phyloP scores from a whole-genome alignment of 2,888 invertebrate genomes.

The Nemotelus nigrinus region DNA sequence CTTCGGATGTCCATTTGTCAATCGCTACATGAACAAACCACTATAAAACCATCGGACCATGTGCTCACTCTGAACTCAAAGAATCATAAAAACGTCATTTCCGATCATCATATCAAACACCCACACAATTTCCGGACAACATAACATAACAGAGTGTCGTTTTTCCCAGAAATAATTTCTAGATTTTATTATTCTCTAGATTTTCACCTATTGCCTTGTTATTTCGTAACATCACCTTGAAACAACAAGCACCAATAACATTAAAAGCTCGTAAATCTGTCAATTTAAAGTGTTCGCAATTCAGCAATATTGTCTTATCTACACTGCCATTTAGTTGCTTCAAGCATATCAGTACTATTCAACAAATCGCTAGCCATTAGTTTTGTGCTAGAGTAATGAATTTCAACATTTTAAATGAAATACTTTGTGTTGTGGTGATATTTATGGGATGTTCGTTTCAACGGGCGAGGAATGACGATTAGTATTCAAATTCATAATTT shows the following conservation, averaged over 20 bases:
- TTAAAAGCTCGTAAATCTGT: constrained; percentile 28
- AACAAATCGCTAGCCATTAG: background rate
- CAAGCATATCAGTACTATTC: background rate
- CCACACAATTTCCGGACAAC: too few species aligned
- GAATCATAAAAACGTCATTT: too few species aligned
- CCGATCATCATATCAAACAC: too few species aligned
- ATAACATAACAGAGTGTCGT: too few species aligned
- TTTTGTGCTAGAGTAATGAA: background rate
- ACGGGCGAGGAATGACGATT: too few species aligned
- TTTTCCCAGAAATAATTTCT: background rate
- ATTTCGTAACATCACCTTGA: constrained; percentile 12
- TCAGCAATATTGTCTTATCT: constrained; percentile 17
- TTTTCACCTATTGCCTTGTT: constrained; percentile 21
- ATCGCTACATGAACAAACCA: too few species aligned
- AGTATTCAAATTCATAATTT: too few species aligned
- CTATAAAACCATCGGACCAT: too few species aligned
- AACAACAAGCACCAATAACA: constrained; percentile 26
- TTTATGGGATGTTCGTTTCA: too few species aligned
- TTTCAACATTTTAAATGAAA: background rate
- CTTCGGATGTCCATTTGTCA: too few species aligned
- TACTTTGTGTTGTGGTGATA: background rate
- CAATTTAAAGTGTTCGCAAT: constrained; percentile 19
- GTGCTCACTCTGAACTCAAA: too few species aligned
- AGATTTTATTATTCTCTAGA: background rate
- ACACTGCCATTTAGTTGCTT: background rate